Evolutionary conservation across 2,797 vertebrate genomes (phyloP).

Genomic region (Propithecus perrieri): DNA sequence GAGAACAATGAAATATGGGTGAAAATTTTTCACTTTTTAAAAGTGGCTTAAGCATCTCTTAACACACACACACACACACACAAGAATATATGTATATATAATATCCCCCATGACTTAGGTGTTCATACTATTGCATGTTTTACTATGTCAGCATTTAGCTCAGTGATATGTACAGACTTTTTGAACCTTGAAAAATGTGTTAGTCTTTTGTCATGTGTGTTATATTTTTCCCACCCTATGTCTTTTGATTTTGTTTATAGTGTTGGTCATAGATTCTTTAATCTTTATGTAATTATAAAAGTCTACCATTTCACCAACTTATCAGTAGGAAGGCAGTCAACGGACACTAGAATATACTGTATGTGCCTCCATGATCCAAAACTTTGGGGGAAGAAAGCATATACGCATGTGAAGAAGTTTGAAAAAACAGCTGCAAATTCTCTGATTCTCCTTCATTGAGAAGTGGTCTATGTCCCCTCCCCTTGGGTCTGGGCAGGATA

Average conservation of each 20-base stretch:
- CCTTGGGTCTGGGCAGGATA: background rate
- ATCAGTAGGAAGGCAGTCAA: background rate
- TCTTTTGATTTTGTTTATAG: background rate
- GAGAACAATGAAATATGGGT: background rate
- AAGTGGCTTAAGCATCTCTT: background rate
- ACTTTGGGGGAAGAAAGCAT: background rate
- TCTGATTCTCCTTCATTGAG: background rate
- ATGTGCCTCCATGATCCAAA: background rate
- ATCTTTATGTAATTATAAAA: background rate
- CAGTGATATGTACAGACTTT: background rate
- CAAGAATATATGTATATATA: background rate
- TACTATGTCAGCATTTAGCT: background rate
- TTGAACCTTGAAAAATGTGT: background rate
- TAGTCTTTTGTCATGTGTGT: background rate
- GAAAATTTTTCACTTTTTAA: background rate
- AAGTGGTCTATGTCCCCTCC: background rate
- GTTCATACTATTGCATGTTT: background rate
- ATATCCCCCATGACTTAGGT: background rate
- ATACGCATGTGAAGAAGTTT: rapidly evolving
- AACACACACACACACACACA: background rate
- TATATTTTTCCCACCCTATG: background rate
- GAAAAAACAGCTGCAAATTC: background rate
- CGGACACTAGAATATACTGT: background rate
- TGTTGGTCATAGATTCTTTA: background rate
- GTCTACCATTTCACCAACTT: background rate